phyloP scores from a whole-genome alignment of 2,113 vertebrate genomes.

The Oenanthe melanoleuca region DNA sequence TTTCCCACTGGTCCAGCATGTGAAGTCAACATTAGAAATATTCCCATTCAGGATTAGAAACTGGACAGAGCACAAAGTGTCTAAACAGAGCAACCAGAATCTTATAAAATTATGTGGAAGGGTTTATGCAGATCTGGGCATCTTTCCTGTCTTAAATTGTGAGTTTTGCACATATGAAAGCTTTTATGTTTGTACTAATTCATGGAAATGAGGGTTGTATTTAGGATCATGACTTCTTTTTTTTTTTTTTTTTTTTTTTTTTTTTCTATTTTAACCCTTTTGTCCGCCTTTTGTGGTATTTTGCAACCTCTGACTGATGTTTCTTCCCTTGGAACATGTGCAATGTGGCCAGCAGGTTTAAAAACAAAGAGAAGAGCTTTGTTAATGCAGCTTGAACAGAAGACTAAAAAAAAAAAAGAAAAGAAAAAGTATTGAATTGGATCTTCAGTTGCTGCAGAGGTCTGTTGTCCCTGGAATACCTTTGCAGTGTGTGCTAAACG shows the following conservation, averaged over 20 bases:
- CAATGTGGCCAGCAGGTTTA: neutral
- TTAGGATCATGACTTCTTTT: neutral
- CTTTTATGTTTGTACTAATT: neutral
- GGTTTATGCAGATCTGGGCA: neutral
- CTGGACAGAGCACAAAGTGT: neutral
- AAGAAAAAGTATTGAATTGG: neutral
- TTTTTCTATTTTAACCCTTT: neutral
- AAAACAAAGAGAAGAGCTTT: neutral
- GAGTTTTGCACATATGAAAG: neutral
- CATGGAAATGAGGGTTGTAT: neutral
- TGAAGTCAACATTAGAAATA: neutral
- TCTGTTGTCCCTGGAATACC: constrained; percentile 57
- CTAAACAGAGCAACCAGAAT: neutral
- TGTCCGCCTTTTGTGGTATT: neutral
- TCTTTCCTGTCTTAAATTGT: neutral
- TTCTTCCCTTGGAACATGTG: neutral
- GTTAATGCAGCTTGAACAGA: neutral
- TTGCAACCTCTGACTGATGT: neutral
- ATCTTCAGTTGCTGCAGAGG: neutral
- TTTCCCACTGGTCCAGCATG: neutral
- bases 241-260: too few relatives aligned
- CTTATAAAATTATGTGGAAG: neutral
- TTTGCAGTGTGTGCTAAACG: constrained; percentile 22
- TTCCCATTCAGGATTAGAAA: neutral
- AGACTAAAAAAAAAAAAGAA: neutral